These are phyloP conservation scores for Melipona beecheii DNA, from an alignment of 2,888 invertebrate species.

Conservation along the genomic window DNA sequence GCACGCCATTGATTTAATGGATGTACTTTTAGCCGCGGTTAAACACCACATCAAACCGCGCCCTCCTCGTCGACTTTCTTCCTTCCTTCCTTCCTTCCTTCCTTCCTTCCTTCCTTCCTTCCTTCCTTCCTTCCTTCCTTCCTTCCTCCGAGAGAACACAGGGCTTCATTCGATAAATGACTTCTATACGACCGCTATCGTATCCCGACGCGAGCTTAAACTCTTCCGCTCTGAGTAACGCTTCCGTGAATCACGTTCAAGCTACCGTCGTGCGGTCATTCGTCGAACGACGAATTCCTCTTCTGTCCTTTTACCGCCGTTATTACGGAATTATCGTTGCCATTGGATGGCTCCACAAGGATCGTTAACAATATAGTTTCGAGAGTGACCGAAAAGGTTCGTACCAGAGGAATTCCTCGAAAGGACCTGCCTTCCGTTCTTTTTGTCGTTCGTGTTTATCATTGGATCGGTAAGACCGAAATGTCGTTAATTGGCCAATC, in stretches of 20 bases:
- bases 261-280: neutral
- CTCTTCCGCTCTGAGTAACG: constrained; percentile 32
- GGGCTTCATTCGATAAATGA: constrained; percentile 66
- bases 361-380: neutral
- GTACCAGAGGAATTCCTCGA: neutral
- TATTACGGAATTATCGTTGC: constrained; percentile 7
- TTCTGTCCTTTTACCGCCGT: neutral
- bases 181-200: constrained; percentile 49
- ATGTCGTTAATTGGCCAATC: no score
- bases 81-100: constrained; percentile 17
- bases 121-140: constrained; percentile 36
- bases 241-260: constrained; percentile 30
- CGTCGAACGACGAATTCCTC: neutral
- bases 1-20: constrained; percentile 72
- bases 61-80: constrained; percentile 33
- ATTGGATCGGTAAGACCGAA: no score
- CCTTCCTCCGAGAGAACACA: constrained; percentile 31
- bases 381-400: neutral
- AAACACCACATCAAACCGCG: constrained; percentile 69
- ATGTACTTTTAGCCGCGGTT: constrained; percentile 66
- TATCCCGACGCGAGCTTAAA: constrained; percentile 29
- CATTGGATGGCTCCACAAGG: neutral
- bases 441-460: no score
- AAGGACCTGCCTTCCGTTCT: no score
- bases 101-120: constrained; percentile 26